Base-by-base conservation (phyloP, 1,140 invertebrate genomes). In the Cephus cinctus region DNA sequence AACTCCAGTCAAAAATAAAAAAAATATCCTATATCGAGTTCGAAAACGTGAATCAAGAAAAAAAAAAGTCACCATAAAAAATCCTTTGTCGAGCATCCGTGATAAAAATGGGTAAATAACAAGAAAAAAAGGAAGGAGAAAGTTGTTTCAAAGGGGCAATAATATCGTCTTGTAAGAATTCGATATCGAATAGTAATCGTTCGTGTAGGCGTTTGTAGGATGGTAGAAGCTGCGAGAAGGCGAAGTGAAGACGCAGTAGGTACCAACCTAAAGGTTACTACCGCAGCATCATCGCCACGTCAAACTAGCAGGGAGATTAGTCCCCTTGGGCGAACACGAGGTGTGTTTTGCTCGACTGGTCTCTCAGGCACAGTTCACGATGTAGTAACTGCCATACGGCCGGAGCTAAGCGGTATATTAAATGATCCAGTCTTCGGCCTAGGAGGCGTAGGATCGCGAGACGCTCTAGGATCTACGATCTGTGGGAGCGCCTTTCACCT, bases 401-500 rank as follows among this genome's bases (percentile, higher is more conserved):
- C 54, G 49, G 50, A 50, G 60, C 54, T 61, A 61, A 56, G 23
- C 36, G 58, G 56, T 64, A 71, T 65, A 71, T 73, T 69, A 69
- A 71, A 73, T 61, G 66, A 71, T 71, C 60, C 57, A 61, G 56
- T 64, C 57, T 38, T 27, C 56, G 19, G 27, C 23, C 2, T 3
- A 22, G 4, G 15, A 25, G 8, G 22, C 16, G 36, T 16, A 8
- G 32, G 38, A 32, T 20, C 43, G 42, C 38, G 22, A 30, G 22
- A 35, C 22, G 50, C 47, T 27, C 25, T 27, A 30, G 50, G 47
- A 38, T 47, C 44, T 53, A 52, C 23, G 54, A 54, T 56, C 56
- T 65, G 65, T 74, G 70, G 66, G 66, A 72, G 65, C 62, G 72
- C 73, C 74, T 76, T 76, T 75, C 74, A 76, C 72, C 74, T 71